Evolutionary conservation across 2,888 invertebrate species (phyloP), one percentile per base, ranked within the genome.

Genomic region (Leptarthrus brevirostris): DNA sequence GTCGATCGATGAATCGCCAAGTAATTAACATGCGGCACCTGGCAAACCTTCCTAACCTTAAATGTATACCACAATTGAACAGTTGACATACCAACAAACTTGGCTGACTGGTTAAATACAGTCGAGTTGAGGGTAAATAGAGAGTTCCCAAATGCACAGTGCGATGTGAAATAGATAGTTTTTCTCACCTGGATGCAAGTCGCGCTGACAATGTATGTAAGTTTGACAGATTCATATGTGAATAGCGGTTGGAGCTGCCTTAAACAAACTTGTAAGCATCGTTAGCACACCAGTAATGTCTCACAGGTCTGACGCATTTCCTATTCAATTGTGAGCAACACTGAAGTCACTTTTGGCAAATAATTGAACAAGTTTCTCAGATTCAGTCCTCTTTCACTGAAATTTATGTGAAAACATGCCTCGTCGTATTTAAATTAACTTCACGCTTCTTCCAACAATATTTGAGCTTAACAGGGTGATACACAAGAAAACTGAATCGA

Each of bases 11-110:
- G 58, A 58, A 58, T 58, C 36, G 10, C 36, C 18, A 36, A 58
- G 58, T 58, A 58, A 58, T 58, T 58, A 58, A 58, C 58, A 58
- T 36, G 58, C 58, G 58, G 58, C 58, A 58, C 58, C 58, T 58
- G 58, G 58, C 36, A 26, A 34, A 18, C 16, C 34, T 36, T 12
- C 4, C 18, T 2, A 3, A 12, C 10, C 18, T 12, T 40, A n/a
- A 12, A 40, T 8, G 34, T 34, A 30, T 30, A 56, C 18, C 56
- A 56, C 30, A 30, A 30, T 56, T 36, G 58, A 14, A 40, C 58
- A 10, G 34, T 34, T 36, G 58, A 18, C 58, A 58, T 16, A 58
- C 36, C 34, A 18, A 18, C 10, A 36, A 18, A 40, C 4, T 30
- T 26, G 58, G 20, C 36, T 16, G 36, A 18, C 20, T 58, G 14